These are phyloP conservation scores for Ophioninae sp. DNA, from an alignment of 2,888 invertebrate genomes.

Conservation along the genomic window DNA sequence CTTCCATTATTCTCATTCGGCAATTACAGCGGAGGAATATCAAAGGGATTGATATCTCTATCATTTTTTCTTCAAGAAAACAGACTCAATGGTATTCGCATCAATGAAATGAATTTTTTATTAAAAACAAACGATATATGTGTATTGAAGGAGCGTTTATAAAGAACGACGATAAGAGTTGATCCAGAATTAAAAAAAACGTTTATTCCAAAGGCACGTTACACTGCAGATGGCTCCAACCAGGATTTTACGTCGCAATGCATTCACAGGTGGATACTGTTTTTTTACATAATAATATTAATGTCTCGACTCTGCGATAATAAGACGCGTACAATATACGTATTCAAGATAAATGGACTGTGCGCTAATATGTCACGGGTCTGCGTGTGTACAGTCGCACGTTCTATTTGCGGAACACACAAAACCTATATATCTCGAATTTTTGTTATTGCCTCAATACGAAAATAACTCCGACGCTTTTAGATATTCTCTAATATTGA, in stretches of 20 bases:
- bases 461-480: background rate
- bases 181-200: conserved; percentile 42
- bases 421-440: background rate
- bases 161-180: conserved; percentile 54
- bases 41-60: background rate
- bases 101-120: too few species aligned
- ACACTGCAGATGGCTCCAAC: conserved; percentile 34
- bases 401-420: background rate
- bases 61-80: background rate
- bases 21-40: conserved; percentile 32
- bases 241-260: conserved; percentile 65
- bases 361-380: conserved; percentile 10
- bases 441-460: background rate
- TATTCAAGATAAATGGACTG: conserved; percentile 1
- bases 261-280: conserved; percentile 56
- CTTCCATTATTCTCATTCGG: conserved; percentile 3
- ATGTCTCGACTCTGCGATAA: conserved; percentile 17
- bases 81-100: background rate
- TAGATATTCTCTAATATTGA: background rate
- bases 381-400: conserved; percentile 27
- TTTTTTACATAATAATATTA: conserved; percentile 32
- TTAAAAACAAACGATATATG: background rate
- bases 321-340: conserved; percentile 2
- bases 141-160: background rate
- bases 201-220: conserved; percentile 71